phyloP scores from a whole-genome alignment of 2,888 invertebrate species.

The Drosophila paranaensis region DNA sequence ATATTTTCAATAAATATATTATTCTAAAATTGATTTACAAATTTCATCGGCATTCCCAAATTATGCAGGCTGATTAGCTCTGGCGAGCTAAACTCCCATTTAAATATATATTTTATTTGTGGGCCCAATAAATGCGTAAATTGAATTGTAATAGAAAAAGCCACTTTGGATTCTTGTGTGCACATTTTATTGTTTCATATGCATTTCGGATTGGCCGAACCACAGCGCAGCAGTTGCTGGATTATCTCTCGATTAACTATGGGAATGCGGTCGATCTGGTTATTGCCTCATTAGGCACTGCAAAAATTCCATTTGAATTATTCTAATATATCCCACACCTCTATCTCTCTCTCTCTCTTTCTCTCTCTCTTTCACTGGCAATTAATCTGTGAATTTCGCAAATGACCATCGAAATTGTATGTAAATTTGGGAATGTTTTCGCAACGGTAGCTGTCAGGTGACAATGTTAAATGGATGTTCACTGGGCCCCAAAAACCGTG shows the following conservation, averaged over 20 bases:
- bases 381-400: constrained; percentile 78
- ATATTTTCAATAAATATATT: too few species aligned
- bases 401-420: constrained; percentile 71
- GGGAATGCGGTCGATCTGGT: constrained; percentile 50
- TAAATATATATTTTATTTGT: not conserved
- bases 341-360: not conserved
- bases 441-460: constrained; percentile 49
- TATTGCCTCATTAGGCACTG: constrained; percentile 57
- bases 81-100: too few species aligned
- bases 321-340: constrained; percentile 22
- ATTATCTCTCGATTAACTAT: constrained; percentile 59
- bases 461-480: constrained; percentile 44
- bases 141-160: constrained; percentile 30
- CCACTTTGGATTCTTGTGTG: not conserved
- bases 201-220: constrained; percentile 11
- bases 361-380: constrained; percentile 24
- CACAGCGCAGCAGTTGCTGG: constrained; percentile 25
- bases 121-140: constrained; percentile 8
- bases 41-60: not conserved
- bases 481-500: constrained; percentile 33
- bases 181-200: constrained; percentile 23
- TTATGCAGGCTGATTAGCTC: not conserved
- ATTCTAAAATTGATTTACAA: too few species aligned
- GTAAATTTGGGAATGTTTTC: constrained; percentile 68
- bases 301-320: constrained; percentile 53